A percentile compares a stretch with the other conserved stretches of the same genome.
Conservation (phyloP, 2,888 invertebrate species). For the Eudasyphora cyanicolor region DNA sequence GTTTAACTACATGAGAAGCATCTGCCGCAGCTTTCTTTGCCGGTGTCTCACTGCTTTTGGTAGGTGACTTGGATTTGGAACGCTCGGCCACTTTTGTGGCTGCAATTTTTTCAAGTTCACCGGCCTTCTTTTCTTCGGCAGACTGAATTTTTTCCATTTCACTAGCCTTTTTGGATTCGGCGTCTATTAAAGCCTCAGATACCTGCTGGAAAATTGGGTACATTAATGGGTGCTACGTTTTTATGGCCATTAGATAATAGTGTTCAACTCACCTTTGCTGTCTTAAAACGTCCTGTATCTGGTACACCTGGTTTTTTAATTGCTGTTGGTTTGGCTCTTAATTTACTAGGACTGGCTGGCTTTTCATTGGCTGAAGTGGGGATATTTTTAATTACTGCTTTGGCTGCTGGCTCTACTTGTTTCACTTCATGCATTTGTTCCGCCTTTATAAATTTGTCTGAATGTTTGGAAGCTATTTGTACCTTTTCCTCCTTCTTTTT, state of each 20-base stretch:
- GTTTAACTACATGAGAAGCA: background rate
- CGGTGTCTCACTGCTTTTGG: constrained; percentile 25
- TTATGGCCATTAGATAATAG: background rate
- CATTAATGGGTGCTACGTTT: no score
- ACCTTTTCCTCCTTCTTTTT: constrained; percentile 44
- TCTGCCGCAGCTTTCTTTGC: background rate
- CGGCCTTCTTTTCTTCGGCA: no score
- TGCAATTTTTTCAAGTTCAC: constrained; percentile 70
- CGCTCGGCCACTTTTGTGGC: constrained; percentile 54
- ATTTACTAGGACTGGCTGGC: constrained; percentile 55
- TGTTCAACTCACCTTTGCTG: constrained; percentile 46
- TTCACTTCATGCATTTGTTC: constrained; percentile 23
- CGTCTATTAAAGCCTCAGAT: background rate
- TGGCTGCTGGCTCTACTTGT: background rate
- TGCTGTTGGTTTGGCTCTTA: constrained; percentile 69
- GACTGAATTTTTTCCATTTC: no score
- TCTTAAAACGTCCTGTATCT: constrained; percentile 53
- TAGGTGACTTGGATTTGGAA: constrained; percentile 61
- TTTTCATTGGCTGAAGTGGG: constrained; percentile 2
- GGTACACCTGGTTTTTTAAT: constrained; percentile 63
- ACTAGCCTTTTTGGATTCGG: constrained; percentile 12
- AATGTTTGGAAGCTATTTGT: constrained; percentile 19
- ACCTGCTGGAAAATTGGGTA: no score
- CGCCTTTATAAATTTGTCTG: constrained; percentile 47
- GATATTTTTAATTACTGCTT: background rate